These are phyloP conservation scores for Cephalopholis sonnerati DNA, from an alignment of 2,113 vertebrate genomes.

Conservation along the genomic window DNA sequence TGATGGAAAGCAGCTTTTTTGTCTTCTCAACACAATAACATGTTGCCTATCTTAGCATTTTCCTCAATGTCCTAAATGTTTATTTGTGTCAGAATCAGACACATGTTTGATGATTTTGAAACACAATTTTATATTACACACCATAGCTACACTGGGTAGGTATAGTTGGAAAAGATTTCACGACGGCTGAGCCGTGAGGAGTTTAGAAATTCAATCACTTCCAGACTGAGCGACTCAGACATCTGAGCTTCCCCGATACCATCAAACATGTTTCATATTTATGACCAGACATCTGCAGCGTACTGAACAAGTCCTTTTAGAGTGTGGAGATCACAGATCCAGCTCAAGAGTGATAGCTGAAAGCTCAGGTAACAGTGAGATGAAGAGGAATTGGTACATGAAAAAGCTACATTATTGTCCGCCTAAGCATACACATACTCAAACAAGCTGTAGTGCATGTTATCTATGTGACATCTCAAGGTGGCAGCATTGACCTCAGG, in stretches of 20 bases:
- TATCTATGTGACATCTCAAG: not conserved
- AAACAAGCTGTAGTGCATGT: not conserved
- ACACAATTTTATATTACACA: not conserved
- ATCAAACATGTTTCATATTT: constrained; percentile 46
- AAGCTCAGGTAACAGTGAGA: constrained; percentile 16
- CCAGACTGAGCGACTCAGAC: constrained; percentile 24
- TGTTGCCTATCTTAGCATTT: constrained; percentile 13
- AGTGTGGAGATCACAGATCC: constrained; percentile 38
- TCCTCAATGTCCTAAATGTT: not conserved
- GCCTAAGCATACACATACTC: not conserved
- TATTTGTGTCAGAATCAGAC: not conserved
- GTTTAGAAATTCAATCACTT: constrained; percentile 34
- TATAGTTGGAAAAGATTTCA: not conserved
- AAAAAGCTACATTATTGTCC: not conserved
- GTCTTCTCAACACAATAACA: constrained; percentile 4
- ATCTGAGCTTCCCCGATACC: constrained; percentile 33
- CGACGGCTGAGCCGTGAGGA: not conserved
- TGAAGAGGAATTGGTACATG: constrained; percentile 7
- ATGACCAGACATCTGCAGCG: constrained; percentile 16
- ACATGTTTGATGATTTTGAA: not conserved
- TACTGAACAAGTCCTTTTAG: constrained; percentile 19
- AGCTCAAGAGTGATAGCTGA: constrained; percentile 20
- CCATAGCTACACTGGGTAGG: not conserved
- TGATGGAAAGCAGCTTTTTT: constrained; percentile 39
- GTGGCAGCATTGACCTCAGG: constrained; percentile 1